Base-by-base conservation (phyloP, 2,113 vertebrate genomes). In the Brienomyrus longianalis region DNA sequence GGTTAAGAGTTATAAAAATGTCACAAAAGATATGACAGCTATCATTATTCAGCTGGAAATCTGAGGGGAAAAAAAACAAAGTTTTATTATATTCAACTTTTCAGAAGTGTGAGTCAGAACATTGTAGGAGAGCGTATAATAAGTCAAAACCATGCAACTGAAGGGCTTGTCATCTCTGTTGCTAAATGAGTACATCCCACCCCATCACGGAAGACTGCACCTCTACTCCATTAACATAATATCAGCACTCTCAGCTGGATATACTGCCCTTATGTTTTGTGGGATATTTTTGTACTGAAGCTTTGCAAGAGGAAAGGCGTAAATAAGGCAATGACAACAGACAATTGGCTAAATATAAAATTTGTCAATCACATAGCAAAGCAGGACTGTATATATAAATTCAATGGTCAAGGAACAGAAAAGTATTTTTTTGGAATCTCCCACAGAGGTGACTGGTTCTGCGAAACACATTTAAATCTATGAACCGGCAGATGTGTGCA, bases 31-130 rank as follows among this genome's bases (percentile, higher is more conserved):
- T 84, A n/a, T 47, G 45, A 45, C 83, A 48, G 39, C 83, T 84
- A 84, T 84, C 83, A 48, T n/a, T 84, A 48, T 48, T 84, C 83
- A 23, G 83, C 45, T 48, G 17, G 83, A 48, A 84, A 84, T 48
- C 83, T 84, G 83, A 84, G 45, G 21, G 83, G 0, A 48, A 77
- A 45, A 84, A 47, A 84, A 47, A 66, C 23, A 31, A 84, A 48
- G 43, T 84, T 47, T 84, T 27, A 31, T 47, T 84, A 84, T 80
- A 39, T 80, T 80, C 74, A 48, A 84, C 83, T 84, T 84, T 84
- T 84, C 83, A 84, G 21, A 84, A 84, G 39, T 84, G 45, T 48
- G 83, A 84, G 45, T 84, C 83, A 48, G 45, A 84, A 43, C 83
- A 23, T 39, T 47, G 43, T 45, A 84, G 43, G 80, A 83, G 39